Conservation (phyloP, 2,113 vertebrate species). For the Illadopsis cleaveri region DNA sequence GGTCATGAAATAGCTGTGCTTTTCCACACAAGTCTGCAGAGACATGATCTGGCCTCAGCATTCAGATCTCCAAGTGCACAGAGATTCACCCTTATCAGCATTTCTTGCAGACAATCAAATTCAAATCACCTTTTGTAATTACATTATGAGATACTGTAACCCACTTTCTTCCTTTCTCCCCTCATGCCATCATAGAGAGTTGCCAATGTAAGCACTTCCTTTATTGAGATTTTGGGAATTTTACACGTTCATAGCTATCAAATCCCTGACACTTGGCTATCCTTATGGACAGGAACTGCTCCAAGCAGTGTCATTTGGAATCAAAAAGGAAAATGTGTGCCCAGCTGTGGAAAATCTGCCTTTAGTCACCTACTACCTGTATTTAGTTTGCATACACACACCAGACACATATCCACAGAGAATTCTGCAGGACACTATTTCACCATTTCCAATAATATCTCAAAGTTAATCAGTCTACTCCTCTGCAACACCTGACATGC, state of each 20-base stretch:
- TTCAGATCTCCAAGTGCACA: slow-evolving; percentile 12
- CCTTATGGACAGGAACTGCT: neutral
- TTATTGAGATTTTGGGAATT: neutral
- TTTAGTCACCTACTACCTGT: neutral
- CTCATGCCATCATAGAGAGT: no score
- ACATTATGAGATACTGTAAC: slow-evolving; percentile 4
- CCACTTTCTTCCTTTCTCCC: neutral
- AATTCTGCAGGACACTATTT: neutral
- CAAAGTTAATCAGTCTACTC: neutral
- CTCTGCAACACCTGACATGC: neutral
- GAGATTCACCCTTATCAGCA: slow-evolving; percentile 37
- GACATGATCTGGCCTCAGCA: slow-evolving; percentile 38
- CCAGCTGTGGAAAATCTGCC: neutral
- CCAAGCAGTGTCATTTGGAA: neutral
- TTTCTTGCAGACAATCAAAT: slow-evolving; percentile 23
- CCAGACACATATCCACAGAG: neutral
- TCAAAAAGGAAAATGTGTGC: fast-evolving
- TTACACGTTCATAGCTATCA: neutral
- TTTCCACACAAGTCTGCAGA: neutral
- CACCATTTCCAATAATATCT: neutral
- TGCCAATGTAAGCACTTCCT: neutral
- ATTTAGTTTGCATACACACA: neutral
- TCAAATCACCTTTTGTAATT: slow-evolving; percentile 48
- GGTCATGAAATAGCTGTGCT: slow-evolving; percentile 18
- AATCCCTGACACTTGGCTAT: neutral